Base-by-base conservation (phyloP, 2,797 vertebrate species). In the Falco concolor region DNA sequence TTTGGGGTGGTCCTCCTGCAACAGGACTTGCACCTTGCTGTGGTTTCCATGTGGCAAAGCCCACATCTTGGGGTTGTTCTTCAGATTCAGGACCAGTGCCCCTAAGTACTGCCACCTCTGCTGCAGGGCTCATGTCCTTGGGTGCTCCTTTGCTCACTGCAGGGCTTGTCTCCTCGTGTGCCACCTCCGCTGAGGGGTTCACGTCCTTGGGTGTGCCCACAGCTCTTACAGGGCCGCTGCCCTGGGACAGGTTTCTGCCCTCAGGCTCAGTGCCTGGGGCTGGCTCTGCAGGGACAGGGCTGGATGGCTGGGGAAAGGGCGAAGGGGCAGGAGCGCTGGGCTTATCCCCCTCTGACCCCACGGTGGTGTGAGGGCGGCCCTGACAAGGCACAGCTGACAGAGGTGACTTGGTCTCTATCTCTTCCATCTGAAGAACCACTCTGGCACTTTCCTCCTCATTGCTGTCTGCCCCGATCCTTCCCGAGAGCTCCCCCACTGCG, bases 401-500 rank as follows among this genome's bases (percentile, higher is more conserved):
- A 4, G 65, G 49, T 1, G 12, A 80, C 67, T 59, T 97, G 72
- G 83, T 74, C 53, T 89, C 89, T 92, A 97, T 92, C 40, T 92
- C 96, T 91, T 98, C 98, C 96, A 96, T 97, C 67, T 96, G 97
- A 90, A 97, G 97, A 91, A 97, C 60, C 70, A 94, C 38, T 5
- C 76, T 73, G 74, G 93, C 89, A 67, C 70, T 87, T 84, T 95
- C 82, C 9, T 67, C 89, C 74, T 96, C 93, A 63, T 82, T 38
- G 1, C 7, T 12, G 5, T 90, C 85, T 54, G 50, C 65, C 91
- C 81, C n/a, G 67, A 10, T 53, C n/a, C 67, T 20, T 84, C 64
- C 81, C 2, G 63, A 96, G 61, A 84, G 30, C 38, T 30, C 60
- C 42, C 82, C 38, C 87, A 19, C 80, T 80, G 61, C 60, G 5